Conservation (phyloP, 2,797 vertebrate species). For the Myoxocephalus aenaeus region DNA sequence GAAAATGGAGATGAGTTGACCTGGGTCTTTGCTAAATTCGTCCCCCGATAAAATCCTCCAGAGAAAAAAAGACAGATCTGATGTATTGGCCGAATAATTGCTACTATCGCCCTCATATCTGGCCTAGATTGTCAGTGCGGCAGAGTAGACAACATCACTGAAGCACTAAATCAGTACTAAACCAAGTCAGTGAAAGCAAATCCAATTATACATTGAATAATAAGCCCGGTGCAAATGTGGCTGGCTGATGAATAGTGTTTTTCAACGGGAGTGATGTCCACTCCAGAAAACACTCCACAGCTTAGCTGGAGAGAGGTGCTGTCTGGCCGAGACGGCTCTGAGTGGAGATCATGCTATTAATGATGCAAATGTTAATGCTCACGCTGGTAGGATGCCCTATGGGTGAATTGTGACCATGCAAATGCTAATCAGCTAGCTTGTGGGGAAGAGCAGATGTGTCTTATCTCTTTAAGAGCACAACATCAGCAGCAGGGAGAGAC, state of each 20-base stretch:
- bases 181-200: conserved; percentile 44
- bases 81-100: conserved; percentile 32
- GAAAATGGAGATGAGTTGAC: conserved; percentile 34
- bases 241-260: conserved; percentile 47
- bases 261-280: conserved; percentile 57
- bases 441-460: conserved; percentile 67
- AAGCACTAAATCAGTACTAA: conserved; percentile 48
- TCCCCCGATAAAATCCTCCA: conserved; percentile 19
- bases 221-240: conserved; percentile 56
- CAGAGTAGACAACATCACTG: conserved; percentile 29
- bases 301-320: conserved; percentile 60
- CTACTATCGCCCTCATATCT: conserved; percentile 32
- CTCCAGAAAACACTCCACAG: conserved; percentile 44
- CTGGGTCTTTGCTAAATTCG: conserved; percentile 33
- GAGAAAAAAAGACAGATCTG: conserved; percentile 34
- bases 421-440: conserved; percentile 69
- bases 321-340: conserved; percentile 70
- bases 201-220: conserved; percentile 62
- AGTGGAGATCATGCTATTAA: conserved; percentile 74
- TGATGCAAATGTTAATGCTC: conserved; percentile 56
- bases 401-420: conserved; percentile 60
- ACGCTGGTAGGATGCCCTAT: conserved; percentile 68
- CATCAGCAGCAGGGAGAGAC: conserved; percentile 66
- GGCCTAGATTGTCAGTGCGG: conserved; percentile 33
- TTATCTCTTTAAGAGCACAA: conserved; percentile 69